Evolutionary conservation across 2,888 invertebrate species (phyloP).

Genomic region (Drosophila longiperda): DNA sequence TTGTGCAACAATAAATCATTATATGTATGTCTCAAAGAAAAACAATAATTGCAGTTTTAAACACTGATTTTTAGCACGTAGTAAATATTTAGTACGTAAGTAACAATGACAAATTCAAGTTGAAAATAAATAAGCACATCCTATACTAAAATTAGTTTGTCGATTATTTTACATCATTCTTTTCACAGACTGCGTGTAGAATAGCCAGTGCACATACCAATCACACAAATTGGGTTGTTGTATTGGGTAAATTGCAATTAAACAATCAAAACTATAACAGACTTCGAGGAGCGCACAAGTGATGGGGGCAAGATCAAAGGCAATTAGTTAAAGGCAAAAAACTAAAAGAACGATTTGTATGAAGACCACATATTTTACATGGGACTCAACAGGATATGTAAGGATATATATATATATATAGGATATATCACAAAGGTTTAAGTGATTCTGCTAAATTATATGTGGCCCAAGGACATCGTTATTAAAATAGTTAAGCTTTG

Average conservation of each 20-base stretch:
- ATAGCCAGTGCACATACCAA: background rate
- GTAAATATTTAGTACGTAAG: background rate
- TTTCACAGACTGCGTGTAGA: background rate
- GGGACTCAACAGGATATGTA: too few species aligned
- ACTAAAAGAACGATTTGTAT: too few species aligned
- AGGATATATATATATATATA: too few species aligned
- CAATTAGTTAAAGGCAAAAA: background rate
- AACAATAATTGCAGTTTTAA: background rate
- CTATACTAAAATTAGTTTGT: background rate
- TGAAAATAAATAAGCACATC: background rate
- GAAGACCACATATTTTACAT: too few species aligned
- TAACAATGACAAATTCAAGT: background rate
- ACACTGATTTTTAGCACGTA: background rate
- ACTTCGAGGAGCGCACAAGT: background rate
- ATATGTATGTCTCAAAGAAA: background rate
- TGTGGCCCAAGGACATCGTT: too few species aligned
- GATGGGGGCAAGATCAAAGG: too few species aligned
- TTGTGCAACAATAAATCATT: background rate
- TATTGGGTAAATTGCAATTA: background rate
- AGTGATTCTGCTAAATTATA: too few species aligned
- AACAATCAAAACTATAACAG: background rate
- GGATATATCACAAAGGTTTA: too few species aligned
- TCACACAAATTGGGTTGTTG: background rate
- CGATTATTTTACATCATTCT: background rate
- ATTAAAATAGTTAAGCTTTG: too few species aligned